Percentiles rank a stretch among this genome's conserved stretches.
Evolutionary conservation across 2,113 vertebrate species (phyloP).

Genomic region (Amazona vittata): DNA sequence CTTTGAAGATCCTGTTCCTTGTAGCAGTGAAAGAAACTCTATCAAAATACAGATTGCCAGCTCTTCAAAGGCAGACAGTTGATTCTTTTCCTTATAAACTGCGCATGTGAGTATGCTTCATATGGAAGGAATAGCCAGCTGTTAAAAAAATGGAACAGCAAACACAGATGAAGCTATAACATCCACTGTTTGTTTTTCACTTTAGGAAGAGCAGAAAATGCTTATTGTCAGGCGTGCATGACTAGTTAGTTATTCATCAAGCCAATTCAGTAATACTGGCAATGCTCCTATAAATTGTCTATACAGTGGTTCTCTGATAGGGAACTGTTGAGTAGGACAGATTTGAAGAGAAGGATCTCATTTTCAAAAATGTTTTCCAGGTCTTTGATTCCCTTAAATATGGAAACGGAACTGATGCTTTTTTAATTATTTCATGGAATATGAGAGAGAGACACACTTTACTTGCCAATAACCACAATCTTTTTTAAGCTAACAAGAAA

Average conservation of each 20-base stretch:
- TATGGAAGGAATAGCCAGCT: background rate
- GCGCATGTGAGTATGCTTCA: background rate
- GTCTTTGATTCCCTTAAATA: background rate
- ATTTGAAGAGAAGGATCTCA: background rate
- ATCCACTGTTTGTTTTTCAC: background rate
- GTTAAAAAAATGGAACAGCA: background rate
- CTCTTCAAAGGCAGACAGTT: background rate
- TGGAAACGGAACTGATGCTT: background rate
- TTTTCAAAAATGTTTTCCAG: background rate
- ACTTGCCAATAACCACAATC: rapidly evolving
- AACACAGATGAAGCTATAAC: background rate
- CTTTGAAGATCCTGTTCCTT: background rate
- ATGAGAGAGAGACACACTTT: background rate
- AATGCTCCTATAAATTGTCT: background rate
- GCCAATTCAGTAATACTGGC: background rate
- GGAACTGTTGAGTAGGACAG: background rate
- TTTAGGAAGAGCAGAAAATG: background rate
- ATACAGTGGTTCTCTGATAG: background rate
- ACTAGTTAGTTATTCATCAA: background rate
- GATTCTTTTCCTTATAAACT: background rate
- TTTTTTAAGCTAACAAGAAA: background rate
- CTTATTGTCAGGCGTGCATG: background rate
- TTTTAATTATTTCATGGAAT: background rate
- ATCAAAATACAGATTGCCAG: background rate
- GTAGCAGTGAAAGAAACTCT: background rate